A percentile compares a stretch with the other conserved stretches of the same genome.
phyloP scores from a whole-genome alignment of 2,797 vertebrate genomes.

The Pantherophis vulpinus region DNA sequence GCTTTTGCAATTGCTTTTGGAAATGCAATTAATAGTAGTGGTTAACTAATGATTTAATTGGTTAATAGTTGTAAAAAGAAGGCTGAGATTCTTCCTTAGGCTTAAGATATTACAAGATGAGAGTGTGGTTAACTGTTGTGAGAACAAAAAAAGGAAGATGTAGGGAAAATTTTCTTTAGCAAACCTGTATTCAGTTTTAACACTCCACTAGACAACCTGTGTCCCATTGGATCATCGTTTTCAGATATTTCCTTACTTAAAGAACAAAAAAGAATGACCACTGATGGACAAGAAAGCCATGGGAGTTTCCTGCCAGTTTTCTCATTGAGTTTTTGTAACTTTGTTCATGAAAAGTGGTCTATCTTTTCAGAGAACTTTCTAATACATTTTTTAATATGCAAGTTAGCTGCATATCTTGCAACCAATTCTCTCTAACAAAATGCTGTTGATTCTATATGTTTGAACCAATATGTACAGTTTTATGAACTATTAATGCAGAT shows the following conservation, averaged over 20 bases:
- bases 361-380: background rate
- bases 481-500: background rate
- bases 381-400: background rate
- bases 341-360: background rate
- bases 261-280: background rate
- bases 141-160: background rate
- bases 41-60: conserved; percentile 29
- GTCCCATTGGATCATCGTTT: background rate
- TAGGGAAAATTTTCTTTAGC: background rate
- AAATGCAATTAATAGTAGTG: conserved; percentile 7
- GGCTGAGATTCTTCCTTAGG: background rate
- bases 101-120: background rate
- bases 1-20: conserved; percentile 15
- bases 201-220: background rate
- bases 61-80: conserved; percentile 28
- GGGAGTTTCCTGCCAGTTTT: background rate
- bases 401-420: background rate
- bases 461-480: background rate
- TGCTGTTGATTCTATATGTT: background rate
- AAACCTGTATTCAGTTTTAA: background rate
- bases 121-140: background rate
- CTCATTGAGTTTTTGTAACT: background rate
- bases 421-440: background rate
- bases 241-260: background rate
- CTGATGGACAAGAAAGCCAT: background rate